phyloP scores from a whole-genome alignment of 2,888 invertebrate genomes.

The Camptogramma bilineatum region DNA sequence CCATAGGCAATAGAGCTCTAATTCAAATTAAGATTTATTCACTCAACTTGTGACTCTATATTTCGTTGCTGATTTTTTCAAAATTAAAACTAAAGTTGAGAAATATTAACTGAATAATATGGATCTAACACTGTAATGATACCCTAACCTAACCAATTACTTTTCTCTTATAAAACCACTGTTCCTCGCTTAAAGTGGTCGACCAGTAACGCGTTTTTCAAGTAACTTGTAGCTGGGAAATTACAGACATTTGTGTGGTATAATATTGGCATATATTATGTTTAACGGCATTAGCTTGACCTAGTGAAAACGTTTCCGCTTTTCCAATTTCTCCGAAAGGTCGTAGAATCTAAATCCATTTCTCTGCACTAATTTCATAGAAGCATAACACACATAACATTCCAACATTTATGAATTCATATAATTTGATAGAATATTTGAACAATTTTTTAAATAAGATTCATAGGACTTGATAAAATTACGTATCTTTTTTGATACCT shows the following conservation, averaged over 20 bases:
- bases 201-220: conserved; percentile 7
- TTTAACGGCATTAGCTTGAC: conserved; percentile 19
- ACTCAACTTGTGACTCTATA: too few relatives aligned
- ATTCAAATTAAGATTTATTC: too few relatives aligned
- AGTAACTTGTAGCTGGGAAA: conserved; percentile 1
- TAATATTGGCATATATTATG: conserved; percentile 16
- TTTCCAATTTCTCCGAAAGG: conserved; percentile 23
- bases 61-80: too few relatives aligned
- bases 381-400: neutral
- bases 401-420: neutral
- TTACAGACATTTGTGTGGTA: conserved; percentile 6
- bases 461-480: too few relatives aligned
- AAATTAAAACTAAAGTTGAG: too few relatives aligned
- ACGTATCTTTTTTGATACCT: too few relatives aligned
- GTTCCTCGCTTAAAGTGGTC: conserved; percentile 2
- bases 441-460: neutral
- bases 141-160: too few relatives aligned
- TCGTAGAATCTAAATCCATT: conserved; percentile 15
- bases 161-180: neutral
- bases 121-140: too few relatives aligned
- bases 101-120: too few relatives aligned
- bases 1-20: too few relatives aligned
- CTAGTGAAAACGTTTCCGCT: conserved; percentile 23
- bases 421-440: neutral
- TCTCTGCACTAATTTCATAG: conserved; percentile 1